Percentiles rank a stretch among this genome's conserved stretches.
phyloP scores from a whole-genome alignment of 2,113 vertebrate species.

The Polypterus senegalus region DNA sequence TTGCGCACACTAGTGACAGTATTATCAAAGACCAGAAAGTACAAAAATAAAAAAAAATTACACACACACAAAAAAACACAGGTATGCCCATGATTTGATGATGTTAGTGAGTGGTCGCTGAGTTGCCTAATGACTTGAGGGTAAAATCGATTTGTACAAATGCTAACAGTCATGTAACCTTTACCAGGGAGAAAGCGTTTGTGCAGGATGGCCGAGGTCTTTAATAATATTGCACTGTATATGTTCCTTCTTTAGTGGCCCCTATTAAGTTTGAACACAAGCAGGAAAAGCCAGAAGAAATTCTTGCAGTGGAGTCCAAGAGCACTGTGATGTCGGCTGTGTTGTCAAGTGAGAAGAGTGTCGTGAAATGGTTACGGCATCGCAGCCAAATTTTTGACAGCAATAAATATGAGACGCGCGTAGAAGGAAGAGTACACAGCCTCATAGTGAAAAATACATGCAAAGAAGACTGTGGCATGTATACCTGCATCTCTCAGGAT shows the following conservation, averaged over 20 bases:
- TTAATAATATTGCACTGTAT: too few species aligned
- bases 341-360: constrained; percentile 17
- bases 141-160: too few species aligned
- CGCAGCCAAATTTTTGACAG: rapidly evolving
- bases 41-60: too few species aligned
- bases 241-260: constrained; percentile 18
- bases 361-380: constrained; percentile 29
- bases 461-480: constrained; percentile 24
- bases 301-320: constrained; percentile 28
- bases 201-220: too few species aligned
- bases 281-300: constrained; percentile 26
- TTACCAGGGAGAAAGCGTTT: too few species aligned
- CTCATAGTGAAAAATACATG: constrained; percentile 25
- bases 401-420: constrained; percentile 21
- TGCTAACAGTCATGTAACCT: too few species aligned
- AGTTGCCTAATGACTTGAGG: too few species aligned
- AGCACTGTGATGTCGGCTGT: constrained; percentile 25
- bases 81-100: too few species aligned
- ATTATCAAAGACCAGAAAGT: too few species aligned
- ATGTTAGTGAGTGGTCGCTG: too few species aligned
- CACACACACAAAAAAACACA: too few species aligned
- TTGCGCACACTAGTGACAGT: too few species aligned
- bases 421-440: constrained; percentile 30
- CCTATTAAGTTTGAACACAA: constrained; percentile 34
- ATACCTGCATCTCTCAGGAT: constrained; percentile 27